Base-by-base conservation (phyloP, 1,140 invertebrate genomes). In the Drosophila sulfurigaster region DNA sequence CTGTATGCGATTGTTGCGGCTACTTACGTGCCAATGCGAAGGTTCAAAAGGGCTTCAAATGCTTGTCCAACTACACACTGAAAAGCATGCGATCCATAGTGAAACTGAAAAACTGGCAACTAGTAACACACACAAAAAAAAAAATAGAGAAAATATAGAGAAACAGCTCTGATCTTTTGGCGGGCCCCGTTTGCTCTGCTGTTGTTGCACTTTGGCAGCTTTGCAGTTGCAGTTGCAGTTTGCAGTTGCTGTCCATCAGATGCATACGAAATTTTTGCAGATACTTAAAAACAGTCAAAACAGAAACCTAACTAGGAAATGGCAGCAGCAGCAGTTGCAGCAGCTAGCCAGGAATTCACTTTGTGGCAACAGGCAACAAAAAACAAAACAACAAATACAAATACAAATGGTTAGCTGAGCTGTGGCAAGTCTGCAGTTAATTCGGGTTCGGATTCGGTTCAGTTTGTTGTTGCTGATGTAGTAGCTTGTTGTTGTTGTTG, bases 231-330 rank as follows among this genome's bases (percentile, higher is more conserved):
- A 72, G 78, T 62, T 74, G 66, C 68, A 88, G 60, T 43, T 78
- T 78, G 77, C 66, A 69, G 78, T 75, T 80, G 67, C 77, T 89
- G 83, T 89, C 83, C 83, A 88, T 88, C 85, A 88, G 85, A 88
- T 88, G 85, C 85, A 88, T 88, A 89, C 81, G 67, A 88, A 88
- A 88, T 89, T 81, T 78, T 81, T 80, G 58, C 78, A 81, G 71
- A 74, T 83, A 85, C 83, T 88, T 88, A 88, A 87, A 82, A 88
- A 72, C 77, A 87, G 82, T 82, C 83, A 82, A 87, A 82, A 82
- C 64, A 69, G 78, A 88, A 88, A 72, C 65, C 80, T 64, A 83
- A 80, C 83, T 89, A 88, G 83, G 85, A 88, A 88, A 83, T 79
- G 78, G 74, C 76, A 79, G 77, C 81, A 78, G 70, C 20, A 20